phyloP scores from a whole-genome alignment of 2,797 vertebrate species.

The Coreius guichenoti region DNA sequence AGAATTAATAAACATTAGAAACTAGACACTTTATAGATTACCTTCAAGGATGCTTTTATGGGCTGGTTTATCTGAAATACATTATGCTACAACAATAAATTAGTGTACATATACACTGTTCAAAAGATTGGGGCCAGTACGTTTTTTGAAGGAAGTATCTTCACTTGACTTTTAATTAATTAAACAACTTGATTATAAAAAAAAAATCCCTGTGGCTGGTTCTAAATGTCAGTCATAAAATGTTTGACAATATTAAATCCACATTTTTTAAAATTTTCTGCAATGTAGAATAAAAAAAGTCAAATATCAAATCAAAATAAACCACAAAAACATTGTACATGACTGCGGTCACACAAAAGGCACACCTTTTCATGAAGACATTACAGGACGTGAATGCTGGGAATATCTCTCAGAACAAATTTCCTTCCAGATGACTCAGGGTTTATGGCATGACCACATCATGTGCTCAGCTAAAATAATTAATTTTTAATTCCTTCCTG shows the following conservation, averaged over 20 bases:
- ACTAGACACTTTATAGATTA: not conserved
- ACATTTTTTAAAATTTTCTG: not conserved
- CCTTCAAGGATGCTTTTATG: not conserved
- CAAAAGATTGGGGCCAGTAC: not conserved
- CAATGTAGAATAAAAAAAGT: not conserved
- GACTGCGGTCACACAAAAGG: not conserved
- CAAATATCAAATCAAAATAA: not conserved
- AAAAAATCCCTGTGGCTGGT: not conserved
- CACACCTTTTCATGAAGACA: not conserved
- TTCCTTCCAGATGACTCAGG: slow-evolving; percentile 22
- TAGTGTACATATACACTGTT: not conserved
- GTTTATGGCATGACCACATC: slow-evolving; percentile 27
- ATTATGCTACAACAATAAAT: not conserved
- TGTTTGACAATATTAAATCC: not conserved
- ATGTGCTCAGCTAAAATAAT: slow-evolving; percentile 49
- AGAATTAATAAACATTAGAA: not conserved
- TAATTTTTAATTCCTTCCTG: slow-evolving; percentile 50
- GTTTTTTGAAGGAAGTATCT: not conserved
- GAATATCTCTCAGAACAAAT: slow-evolving; percentile 22
- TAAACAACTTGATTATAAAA: not conserved
- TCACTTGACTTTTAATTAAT: not conserved
- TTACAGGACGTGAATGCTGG: slow-evolving; percentile 18
- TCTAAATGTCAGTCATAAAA: not conserved
- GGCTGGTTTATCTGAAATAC: not conserved
- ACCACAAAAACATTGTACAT: not conserved